Conservation (phyloP, 2,888 invertebrate genomes). For the Pheosia tremula region DNA sequence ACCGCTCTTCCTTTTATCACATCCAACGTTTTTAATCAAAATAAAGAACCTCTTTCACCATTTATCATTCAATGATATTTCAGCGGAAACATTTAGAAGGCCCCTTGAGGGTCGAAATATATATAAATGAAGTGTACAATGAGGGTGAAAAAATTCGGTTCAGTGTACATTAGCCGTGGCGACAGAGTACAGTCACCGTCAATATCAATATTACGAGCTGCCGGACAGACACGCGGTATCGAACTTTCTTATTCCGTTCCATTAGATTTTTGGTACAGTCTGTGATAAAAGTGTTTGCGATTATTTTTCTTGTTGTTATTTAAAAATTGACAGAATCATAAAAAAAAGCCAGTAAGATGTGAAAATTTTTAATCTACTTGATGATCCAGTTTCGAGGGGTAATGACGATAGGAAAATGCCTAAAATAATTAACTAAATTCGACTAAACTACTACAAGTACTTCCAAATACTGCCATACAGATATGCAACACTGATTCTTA, state of each 20-base stretch:
- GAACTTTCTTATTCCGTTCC: conserved; percentile 52
- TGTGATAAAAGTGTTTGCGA: conserved; percentile 22
- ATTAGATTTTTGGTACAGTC: conserved; percentile 51
- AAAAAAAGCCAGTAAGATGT: too few relatives aligned
- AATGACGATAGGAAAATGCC: too few relatives aligned
- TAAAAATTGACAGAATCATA: too few relatives aligned
- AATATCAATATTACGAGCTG: conserved; percentile 58
- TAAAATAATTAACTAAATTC: too few relatives aligned
- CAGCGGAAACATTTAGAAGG: conserved; percentile 8
- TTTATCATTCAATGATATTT: conserved; percentile 8
- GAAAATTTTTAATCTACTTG: too few relatives aligned
- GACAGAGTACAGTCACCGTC: conserved; percentile 61
- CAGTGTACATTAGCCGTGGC: conserved; percentile 51
- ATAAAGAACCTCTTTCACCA: conserved; percentile 5
- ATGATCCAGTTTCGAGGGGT: too few relatives aligned
- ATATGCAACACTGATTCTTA: too few relatives aligned
- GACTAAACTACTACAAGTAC: too few relatives aligned
- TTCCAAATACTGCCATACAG: too few relatives aligned
- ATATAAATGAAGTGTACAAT: conserved; percentile 24
- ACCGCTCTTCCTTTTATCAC: conserved; percentile 8
- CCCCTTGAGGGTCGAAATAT: conserved; percentile 2
- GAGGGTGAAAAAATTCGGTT: conserved; percentile 47
- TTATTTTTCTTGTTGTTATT: too few relatives aligned
- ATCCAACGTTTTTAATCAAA: conserved; percentile 38
- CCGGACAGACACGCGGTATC: conserved; percentile 35